These are phyloP conservation scores for Leptopterna dolabrata DNA, from an alignment of 2,888 invertebrate species.

Conservation along the genomic window DNA sequence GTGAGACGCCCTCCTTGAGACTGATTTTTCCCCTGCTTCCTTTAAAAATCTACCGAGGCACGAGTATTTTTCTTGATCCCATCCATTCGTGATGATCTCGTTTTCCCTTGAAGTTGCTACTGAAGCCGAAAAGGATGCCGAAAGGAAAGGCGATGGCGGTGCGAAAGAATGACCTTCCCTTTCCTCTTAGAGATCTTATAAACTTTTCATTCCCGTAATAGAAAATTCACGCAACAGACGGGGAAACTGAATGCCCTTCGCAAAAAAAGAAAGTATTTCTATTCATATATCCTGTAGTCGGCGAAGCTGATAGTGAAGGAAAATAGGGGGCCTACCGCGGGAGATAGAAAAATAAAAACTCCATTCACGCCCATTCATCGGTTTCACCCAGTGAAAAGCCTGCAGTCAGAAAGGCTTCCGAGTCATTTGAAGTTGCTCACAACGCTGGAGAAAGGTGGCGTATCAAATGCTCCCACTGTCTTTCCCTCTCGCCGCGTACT, in stretches of 20 bases:
- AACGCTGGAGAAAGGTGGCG: neutral
- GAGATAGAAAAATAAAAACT: slow-evolving; percentile 4
- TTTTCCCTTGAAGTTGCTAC: neutral
- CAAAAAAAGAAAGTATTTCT: neutral
- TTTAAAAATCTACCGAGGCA: neutral
- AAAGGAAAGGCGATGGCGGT: neutral
- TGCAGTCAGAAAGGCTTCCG: neutral
- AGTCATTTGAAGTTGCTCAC: neutral
- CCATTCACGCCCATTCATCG: slow-evolving; percentile 19
- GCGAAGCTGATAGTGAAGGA: neutral
- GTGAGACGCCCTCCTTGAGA: neutral
- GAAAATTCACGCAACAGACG: neutral
- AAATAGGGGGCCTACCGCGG: neutral
- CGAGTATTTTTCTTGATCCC: neutral
- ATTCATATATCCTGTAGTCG: neutral
- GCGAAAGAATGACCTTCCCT: neutral
- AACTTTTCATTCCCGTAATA: neutral
- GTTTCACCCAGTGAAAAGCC: neutral
- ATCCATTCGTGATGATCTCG: neutral
- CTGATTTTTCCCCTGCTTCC: neutral
- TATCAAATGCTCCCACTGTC: slow-evolving; percentile 6
- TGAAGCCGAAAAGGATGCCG: neutral
- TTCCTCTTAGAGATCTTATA: neutral
- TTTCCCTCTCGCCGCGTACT: slow-evolving; percentile 3
- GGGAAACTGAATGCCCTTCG: neutral